Base-by-base conservation (phyloP, 2,888 invertebrate species). In the Lissonota sp. region DNA sequence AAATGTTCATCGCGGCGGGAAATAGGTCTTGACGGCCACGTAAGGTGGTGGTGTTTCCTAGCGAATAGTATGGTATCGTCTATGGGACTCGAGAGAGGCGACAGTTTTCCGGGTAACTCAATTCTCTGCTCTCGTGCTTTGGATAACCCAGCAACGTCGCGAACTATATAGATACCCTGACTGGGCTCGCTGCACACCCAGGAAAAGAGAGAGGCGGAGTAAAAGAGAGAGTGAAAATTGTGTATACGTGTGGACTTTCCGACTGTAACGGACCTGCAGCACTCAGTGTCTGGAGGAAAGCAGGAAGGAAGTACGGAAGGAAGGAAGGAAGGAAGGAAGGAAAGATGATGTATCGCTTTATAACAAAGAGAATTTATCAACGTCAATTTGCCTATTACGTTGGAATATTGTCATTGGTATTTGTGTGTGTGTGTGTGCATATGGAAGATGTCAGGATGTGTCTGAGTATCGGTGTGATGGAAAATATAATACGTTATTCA, bases 311-410 rank as follows among this genome's bases (percentile, higher is more conserved):
- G 8, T 8, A 53, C 26, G 37, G 53, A n/a, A 37, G n/a, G 53
- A 55, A 40, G 16, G 63, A 53, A 46, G 55, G 44, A 62, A 57
- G 26, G 39, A 42, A 49, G 66, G n/a, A 14, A 64, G 53, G 51
- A 63, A 70, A 46, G 84, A 88, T 86, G 88, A 88, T 87, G 84
- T 85, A 88, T 88, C 87, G 85, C 53, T 78, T 84, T 84, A 80
- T 83, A 86, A 86, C 86, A 79, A 86, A 89, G 85, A 78, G 84
- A 86, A 90, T 91, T 89, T 87, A 87, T 90, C 89, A 91, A 86
- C 82, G 88, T 90, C 89, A 88, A 87, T 90, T 89, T 86, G 53
- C 14, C 40, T 72, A 53, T 44, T 63, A 8, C 55, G 26, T 44
- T 37, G n/a, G 53, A 51, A 42, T 26, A 72, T 53, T 26, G 62